Percentiles rank a stretch among this genome's conserved stretches.
Evolutionary conservation across 2,113 vertebrate species (phyloP).

Genomic region (Tonatia bakeri): DNA sequence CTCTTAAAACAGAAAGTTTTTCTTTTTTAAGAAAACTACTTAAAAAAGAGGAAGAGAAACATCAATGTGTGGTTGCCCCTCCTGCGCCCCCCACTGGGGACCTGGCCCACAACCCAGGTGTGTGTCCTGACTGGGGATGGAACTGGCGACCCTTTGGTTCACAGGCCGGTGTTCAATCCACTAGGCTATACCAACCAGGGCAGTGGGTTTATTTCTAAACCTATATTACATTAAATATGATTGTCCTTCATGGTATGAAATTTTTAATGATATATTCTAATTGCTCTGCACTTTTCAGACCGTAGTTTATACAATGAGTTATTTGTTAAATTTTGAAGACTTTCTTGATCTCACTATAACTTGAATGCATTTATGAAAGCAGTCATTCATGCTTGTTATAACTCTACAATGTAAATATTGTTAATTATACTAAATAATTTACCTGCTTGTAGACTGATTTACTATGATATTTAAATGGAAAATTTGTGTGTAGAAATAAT

Average conservation of each 20-base stretch:
- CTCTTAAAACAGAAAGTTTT: too few species aligned
- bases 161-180: too few species aligned
- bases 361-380: slow-evolving; percentile 19
- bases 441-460: neutral
- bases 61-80: too few species aligned
- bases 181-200: too few species aligned
- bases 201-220: neutral
- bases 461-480: neutral
- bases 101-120: too few species aligned
- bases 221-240: neutral
- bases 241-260: neutral
- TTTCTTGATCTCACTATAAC: neutral
- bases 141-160: too few species aligned
- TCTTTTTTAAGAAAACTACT: neutral
- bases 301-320: slow-evolving; percentile 73
- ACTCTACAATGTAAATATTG: neutral
- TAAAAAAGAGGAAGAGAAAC: neutral
- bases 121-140: too few species aligned
- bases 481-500: neutral
- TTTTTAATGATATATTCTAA: neutral
- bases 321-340: slow-evolving; percentile 76
- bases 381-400: neutral
- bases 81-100: too few species aligned
- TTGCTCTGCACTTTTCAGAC: slow-evolving; percentile 70
- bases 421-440: neutral